Base-by-base conservation (phyloP, 2,113 vertebrate species). In the Semnornis frantzii region DNA sequence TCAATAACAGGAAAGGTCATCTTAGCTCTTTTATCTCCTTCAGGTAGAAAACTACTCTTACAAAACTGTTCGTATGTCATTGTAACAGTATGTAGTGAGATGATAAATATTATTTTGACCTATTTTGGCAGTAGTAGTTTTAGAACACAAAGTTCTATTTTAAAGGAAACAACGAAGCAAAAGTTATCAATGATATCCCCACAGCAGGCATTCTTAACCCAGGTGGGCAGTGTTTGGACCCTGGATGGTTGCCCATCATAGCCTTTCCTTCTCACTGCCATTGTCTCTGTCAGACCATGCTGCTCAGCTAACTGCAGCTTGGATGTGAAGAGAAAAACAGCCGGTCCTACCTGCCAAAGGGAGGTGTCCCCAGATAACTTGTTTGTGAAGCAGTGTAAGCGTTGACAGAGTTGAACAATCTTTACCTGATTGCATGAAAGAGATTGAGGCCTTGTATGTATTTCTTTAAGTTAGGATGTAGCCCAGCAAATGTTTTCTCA, bases 241-340 rank as follows among this genome's bases (percentile, higher is more conserved):
- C 21, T 0, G 0, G 28, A 13, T 23, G 4, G 17, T 15, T 85
- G 37, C 28, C 14, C 0, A 0, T 30, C 27, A 48, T 10, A 75
- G 12, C 31, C 54, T 30, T 14, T 34, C 48, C 27, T 78, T 71
- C 34, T 30, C 3, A 5, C 16, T 73, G 55, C 16, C 13, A 5
- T 46, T 55, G 52, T n/a, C 39, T 21, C 52, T 55, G 30, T 31
- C 50, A 52, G 31, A 16, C 9, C 1, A 0, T 4, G 27, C 19
- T 28, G 62, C 37, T 46, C 13, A 24, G 23, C 8, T 0, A 1
- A 18, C 16, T 1, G 0, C 62, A 33, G 52, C 12, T 39, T 0
- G 0, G 54, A n/a, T 23, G 34, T 4, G 28, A 63, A n/a, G 15
- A 75, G 27, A 27, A 66, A 14, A 55, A 30, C 24, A 18, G 31